Evolutionary conservation across 1,140 invertebrate species (phyloP), one percentile per base, ranked within the genome.

Genomic region (Drosophila busckii): DNA sequence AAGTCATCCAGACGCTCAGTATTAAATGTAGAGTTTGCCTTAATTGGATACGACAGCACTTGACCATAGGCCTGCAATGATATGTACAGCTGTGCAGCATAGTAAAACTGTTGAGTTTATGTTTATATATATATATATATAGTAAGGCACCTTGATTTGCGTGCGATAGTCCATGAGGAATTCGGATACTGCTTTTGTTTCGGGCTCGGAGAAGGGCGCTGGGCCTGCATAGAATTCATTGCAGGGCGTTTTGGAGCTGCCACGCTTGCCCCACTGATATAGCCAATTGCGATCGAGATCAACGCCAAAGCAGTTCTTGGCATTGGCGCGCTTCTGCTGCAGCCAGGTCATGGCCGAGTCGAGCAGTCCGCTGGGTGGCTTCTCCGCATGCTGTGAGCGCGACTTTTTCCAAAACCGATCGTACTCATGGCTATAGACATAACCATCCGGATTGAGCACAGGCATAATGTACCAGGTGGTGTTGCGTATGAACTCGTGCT

Each of bases 391-490:
- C 46, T 88, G 89, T 10, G 92, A 92, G 15, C 93, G 88, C 3
- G 93, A 95, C 88, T 96, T 96, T 35, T 92, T 89, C 94, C 94
- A 96, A n/a, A 95, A 89, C 1, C 93, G 89, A 78, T 94, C 90
- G 80, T 90, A 89, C 80, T 90, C 91, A 73, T 94, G 93, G 41
- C 92, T 92, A 70, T 91, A 94, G 62, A 93, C 93, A 82, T 95
- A 95, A 1, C 94, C 94, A 78, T 96, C 94, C 0, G 94, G 94
- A 89, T 96, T 96, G 9, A 91, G 87, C 5, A 94, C 89, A 0
- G 94, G 94, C 68, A 95, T 87, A 23, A 97, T 91, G 75, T 92
- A 91, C 92, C 94, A 95, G 65, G 83, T 86, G 13, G 84, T 86
- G 23, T 87, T 86, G 2, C 66, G 54, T 16, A 87, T 64, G 7